Conservation (phyloP, 2,888 invertebrate species). For the Nycteola revayana region DNA sequence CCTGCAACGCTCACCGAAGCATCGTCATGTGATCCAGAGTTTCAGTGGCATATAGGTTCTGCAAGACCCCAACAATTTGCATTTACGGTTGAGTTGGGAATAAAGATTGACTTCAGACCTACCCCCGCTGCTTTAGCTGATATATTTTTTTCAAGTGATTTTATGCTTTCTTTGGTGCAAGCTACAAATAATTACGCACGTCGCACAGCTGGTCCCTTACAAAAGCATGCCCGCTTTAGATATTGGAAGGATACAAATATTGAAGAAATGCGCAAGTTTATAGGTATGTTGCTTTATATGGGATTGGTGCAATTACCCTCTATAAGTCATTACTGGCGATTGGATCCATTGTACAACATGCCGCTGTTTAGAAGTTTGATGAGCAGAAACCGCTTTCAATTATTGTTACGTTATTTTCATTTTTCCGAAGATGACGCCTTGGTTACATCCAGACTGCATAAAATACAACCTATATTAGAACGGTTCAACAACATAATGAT, state of each 20-base stretch:
- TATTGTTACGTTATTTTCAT: conserved; percentile 1
- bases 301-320: conserved; percentile 17
- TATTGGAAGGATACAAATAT: conserved; percentile 16
- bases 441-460: conserved; percentile 2
- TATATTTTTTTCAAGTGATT: conserved; percentile 1
- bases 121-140: conserved; percentile 2
- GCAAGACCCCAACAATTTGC: not conserved
- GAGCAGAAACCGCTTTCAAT: not conserved
- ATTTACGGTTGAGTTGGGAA: not conserved
- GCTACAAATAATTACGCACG: not conserved
- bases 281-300: conserved; percentile 15
- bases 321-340: conserved; percentile 20
- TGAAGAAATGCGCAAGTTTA: conserved; percentile 16
- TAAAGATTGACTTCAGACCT: conserved; percentile 1
- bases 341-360: no score
- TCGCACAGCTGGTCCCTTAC: not conserved
- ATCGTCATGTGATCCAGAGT: conserved; percentile 1
- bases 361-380: no score
- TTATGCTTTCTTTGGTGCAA: not conserved
- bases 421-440: conserved; percentile 1
- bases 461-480: conserved; percentile 1
- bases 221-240: not conserved
- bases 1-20: not conserved
- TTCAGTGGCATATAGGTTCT: not conserved
- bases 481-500: conserved; percentile 1